Evolutionary conservation across 2,113 vertebrate species (phyloP).

Genomic region (Euleptes europaea): DNA sequence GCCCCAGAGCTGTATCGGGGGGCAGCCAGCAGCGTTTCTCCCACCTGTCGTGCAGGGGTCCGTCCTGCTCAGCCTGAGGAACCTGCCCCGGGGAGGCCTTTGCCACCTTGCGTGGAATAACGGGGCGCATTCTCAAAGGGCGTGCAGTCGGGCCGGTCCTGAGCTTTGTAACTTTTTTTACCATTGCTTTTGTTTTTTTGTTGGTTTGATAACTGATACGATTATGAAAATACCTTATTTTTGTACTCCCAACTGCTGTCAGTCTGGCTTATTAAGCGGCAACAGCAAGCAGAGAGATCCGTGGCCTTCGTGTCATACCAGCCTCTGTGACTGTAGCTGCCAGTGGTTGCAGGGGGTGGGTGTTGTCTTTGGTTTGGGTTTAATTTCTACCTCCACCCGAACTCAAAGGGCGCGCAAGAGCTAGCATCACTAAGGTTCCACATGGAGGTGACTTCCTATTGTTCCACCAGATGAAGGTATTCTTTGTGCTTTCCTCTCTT

Average conservation of each 20-base stretch:
- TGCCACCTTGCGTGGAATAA: neutral
- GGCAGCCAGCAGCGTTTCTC: neutral
- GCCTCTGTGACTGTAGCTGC: no score
- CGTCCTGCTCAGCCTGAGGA: neutral
- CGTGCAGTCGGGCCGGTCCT: conserved; percentile 53
- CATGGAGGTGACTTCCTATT: no score
- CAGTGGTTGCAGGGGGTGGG: no score
- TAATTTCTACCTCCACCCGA: no score
- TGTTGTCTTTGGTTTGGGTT: no score
- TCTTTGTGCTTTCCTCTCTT: no score
- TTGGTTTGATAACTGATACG: conserved; percentile 85
- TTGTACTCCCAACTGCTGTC: conserved; percentile 84
- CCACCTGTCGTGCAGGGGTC: neutral
- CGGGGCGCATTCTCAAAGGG: neutral
- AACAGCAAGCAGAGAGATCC: accelerated
- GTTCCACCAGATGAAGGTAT: no score
- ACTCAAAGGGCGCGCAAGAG: no score
- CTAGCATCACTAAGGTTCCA: no score
- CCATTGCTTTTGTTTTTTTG: conserved; percentile 79
- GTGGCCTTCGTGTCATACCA: no score
- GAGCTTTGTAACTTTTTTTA: conserved; percentile 97
- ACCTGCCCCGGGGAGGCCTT: neutral
- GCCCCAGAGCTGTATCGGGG: neutral
- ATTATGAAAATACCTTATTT: conserved; percentile 92
- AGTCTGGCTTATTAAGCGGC: conserved; percentile 19